These are phyloP conservation scores for Euwallacea fornicatus DNA, from an alignment of 1,140 invertebrate species.

Conservation along the genomic window DNA sequence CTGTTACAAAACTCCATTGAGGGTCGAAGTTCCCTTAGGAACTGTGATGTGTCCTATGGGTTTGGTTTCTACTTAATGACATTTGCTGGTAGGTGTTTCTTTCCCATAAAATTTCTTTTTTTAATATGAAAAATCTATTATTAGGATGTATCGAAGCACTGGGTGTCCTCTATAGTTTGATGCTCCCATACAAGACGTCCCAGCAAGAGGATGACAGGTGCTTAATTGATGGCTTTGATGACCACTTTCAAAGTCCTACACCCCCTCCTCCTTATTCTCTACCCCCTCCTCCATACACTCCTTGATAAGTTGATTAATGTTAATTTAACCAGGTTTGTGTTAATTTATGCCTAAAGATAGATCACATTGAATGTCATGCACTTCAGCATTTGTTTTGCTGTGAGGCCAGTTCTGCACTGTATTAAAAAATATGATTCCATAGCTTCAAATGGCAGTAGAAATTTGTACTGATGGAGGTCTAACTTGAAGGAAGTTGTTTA, in stretches of 20 bases:
- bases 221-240: constrained; percentile 51
- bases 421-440: not conserved
- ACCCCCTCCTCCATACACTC: constrained; percentile 60
- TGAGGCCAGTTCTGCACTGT: no score
- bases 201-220: constrained; percentile 47
- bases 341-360: not conserved
- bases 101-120: not conserved
- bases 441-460: not conserved
- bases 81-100: constrained; percentile 44
- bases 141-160: constrained; percentile 46
- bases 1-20: constrained; percentile 47
- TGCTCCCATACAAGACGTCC: constrained; percentile 54
- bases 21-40: constrained; percentile 43
- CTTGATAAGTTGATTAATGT: constrained; percentile 44
- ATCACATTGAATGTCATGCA: not conserved
- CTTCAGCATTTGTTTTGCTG: not conserved
- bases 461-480: not conserved
- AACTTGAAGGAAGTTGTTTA: not conserved
- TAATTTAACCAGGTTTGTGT: not conserved
- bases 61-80: constrained; percentile 50
- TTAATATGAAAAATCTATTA: constrained; percentile 20
- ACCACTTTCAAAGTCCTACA: constrained; percentile 56
- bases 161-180: constrained; percentile 48
- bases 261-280: constrained; percentile 54
- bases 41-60: constrained; percentile 49